A percentile compares a stretch with the other conserved stretches of the same genome.
Evolutionary conservation across 1,140 invertebrate genomes (phyloP).

Genomic region (Chrysopa pallens): DNA sequence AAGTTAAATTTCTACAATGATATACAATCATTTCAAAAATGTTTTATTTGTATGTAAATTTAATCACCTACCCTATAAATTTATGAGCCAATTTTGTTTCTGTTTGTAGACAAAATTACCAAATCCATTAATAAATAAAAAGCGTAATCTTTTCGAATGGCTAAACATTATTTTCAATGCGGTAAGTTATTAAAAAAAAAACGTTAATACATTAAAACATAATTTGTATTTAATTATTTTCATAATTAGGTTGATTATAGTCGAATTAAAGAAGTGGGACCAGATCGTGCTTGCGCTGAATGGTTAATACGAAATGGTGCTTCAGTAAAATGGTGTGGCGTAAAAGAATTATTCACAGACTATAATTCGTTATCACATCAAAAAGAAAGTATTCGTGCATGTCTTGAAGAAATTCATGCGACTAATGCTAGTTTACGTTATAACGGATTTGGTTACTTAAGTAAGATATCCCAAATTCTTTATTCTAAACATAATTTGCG

Average conservation of each 20-base stretch:
- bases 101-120: too few relatives aligned
- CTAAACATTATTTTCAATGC: too few relatives aligned
- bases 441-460: constrained; percentile 60
- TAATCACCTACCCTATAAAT: too few relatives aligned
- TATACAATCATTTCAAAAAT: too few relatives aligned
- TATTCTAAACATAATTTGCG: constrained; percentile 13
- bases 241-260: constrained; percentile 40
- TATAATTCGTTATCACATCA: constrained; percentile 45
- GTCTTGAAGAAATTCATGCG: constrained; percentile 55
- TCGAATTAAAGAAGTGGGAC: constrained; percentile 53
- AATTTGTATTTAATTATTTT: too few relatives aligned
- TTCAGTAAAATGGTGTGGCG: constrained; percentile 43
- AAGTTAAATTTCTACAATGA: too few relatives aligned
- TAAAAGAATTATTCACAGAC: constrained; percentile 33
- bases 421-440: constrained; percentile 56
- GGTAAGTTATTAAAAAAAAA: too few relatives aligned
- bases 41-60: too few relatives aligned
- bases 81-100: too few relatives aligned
- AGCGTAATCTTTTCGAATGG: too few relatives aligned
- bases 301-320: constrained; percentile 76
- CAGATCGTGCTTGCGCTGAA: constrained; percentile 77
- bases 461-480: constrained; percentile 24
- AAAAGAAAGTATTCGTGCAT: constrained; percentile 21
- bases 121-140: too few relatives aligned
- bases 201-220: too few relatives aligned